phyloP scores from a whole-genome alignment of 1,140 invertebrate species.

The Mactra quadrangularis region DNA sequence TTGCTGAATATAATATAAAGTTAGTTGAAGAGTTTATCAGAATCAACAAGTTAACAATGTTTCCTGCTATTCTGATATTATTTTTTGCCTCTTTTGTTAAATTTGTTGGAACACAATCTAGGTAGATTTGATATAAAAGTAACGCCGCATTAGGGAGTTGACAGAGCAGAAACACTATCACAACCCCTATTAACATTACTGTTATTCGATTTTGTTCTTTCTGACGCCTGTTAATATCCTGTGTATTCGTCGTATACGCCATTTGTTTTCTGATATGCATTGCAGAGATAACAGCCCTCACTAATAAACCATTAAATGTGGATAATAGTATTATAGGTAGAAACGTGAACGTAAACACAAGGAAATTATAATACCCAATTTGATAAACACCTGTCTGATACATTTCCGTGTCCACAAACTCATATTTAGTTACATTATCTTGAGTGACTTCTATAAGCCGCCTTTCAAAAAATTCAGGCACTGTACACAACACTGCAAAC shows the following conservation, averaged over 20 bases:
- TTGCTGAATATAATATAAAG: conserved; percentile 90
- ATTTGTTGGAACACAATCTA: neutral
- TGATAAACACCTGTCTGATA: conserved; percentile 85
- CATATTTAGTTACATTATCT: conserved; percentile 2
- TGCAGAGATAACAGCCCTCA: conserved; percentile 87
- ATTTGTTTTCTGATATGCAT: conserved; percentile 85
- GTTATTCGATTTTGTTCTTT: conserved; percentile 86
- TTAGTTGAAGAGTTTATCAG: conserved; percentile 89
- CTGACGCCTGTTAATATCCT: conserved; percentile 44
- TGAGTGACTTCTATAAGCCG: conserved; percentile 35
- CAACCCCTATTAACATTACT: conserved; percentile 89
- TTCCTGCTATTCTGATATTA: conserved; percentile 86
- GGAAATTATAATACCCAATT: conserved; percentile 88
- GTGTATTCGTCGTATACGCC: conserved; percentile 73
- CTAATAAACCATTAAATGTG: conserved; percentile 90
- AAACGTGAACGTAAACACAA: conserved; percentile 87
- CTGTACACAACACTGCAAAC: conserved; percentile 61
- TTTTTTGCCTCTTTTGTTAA: conserved; percentile 40
- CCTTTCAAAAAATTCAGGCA: conserved; percentile 70
- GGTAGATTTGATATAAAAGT: conserved; percentile 64
- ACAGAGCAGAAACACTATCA: conserved; percentile 90
- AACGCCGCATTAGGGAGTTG: conserved; percentile 87
- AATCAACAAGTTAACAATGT: conserved; percentile 89
- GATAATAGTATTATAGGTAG: conserved; percentile 88
- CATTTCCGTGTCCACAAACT: conserved; percentile 62